phyloP scores from a whole-genome alignment of 2,888 invertebrate genomes.

The Leistus spinibarbis region DNA sequence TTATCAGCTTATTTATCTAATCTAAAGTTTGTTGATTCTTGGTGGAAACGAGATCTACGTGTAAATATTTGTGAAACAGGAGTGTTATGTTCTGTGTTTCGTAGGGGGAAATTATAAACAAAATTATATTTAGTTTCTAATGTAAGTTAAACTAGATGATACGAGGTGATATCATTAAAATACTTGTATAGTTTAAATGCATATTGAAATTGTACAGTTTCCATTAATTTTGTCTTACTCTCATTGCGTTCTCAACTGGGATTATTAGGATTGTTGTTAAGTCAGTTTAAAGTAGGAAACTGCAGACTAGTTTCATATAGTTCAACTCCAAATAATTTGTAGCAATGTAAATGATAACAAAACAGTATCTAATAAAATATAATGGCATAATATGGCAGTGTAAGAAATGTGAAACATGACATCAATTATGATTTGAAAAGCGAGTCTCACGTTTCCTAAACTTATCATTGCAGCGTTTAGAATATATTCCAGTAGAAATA shows the following conservation, averaged over 20 bases:
- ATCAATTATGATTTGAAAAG: not conserved
- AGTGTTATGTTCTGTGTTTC: not conserved
- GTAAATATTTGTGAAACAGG: not conserved
- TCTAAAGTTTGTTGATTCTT: not conserved
- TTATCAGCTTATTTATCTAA: not conserved
- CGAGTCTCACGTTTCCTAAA: not conserved
- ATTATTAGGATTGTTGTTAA: too few relatives aligned
- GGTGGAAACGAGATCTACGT: not conserved
- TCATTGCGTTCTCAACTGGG: too few relatives aligned
- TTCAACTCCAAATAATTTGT: too few relatives aligned
- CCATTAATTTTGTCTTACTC: too few relatives aligned
- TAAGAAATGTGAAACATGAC: too few relatives aligned
- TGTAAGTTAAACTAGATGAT: not conserved
- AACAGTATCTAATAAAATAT: too few relatives aligned
- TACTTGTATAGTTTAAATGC: not conserved
- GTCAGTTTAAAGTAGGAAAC: too few relatives aligned
- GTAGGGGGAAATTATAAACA: not conserved
- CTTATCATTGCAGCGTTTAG: not conserved
- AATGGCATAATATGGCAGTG: not conserved
- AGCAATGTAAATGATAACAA: too few relatives aligned
- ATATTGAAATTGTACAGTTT: not conserved
- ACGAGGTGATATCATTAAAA: not conserved
- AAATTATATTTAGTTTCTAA: not conserved
- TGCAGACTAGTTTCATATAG: too few relatives aligned
- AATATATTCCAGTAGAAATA: not conserved